phyloP scores from a whole-genome alignment of 2,113 vertebrate species.

The Otolemur garnettii region DNA sequence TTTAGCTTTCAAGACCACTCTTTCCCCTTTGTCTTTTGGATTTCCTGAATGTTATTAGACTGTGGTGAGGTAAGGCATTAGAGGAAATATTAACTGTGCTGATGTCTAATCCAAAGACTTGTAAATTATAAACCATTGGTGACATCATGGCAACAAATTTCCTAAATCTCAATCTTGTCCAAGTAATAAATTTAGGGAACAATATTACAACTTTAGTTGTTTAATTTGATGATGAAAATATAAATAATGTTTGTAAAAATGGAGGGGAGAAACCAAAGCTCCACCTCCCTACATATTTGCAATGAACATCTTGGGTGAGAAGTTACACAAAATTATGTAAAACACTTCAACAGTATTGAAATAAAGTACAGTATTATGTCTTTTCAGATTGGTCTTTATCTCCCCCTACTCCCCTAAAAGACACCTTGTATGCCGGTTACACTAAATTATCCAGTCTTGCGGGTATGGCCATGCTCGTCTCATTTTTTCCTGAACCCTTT shows the following conservation, averaged over 20 bases:
- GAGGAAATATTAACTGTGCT: constrained; percentile 88
- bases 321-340: neutral
- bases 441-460: neutral
- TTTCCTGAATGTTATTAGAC: constrained; percentile 89
- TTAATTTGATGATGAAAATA: constrained; percentile 71
- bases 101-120: constrained; percentile 86
- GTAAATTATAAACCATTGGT: constrained; percentile 88
- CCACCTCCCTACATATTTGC: neutral
- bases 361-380: neutral
- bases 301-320: neutral
- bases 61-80: constrained; percentile 88
- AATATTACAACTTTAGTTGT: constrained; percentile 83
- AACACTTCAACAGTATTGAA: neutral
- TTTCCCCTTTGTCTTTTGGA: constrained; percentile 88
- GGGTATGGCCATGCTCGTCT: neutral
- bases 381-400: neutral
- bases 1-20: constrained; percentile 88
- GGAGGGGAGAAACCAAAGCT: neutral
- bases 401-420: neutral
- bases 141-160: constrained; percentile 88
- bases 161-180: constrained; percentile 82
- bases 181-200: constrained; percentile 86
- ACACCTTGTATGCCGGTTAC: neutral
- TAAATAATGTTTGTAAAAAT: constrained; percentile 44
- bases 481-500: neutral